These are phyloP conservation scores for Notodonta ziczac DNA, from an alignment of 2,888 invertebrate genomes.

Conservation along the genomic window DNA sequence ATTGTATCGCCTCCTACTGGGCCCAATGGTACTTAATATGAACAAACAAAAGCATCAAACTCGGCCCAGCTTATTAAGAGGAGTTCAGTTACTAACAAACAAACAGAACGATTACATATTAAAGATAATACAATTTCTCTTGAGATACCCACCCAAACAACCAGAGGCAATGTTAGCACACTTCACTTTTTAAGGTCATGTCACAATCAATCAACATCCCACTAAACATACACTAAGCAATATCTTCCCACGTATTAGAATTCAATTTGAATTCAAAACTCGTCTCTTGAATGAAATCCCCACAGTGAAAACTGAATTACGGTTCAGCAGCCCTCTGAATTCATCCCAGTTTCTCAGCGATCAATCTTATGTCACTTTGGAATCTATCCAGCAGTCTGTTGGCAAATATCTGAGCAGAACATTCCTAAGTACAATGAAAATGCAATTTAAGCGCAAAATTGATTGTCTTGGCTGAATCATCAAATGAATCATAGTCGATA, in stretches of 20 bases:
- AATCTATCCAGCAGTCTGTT: conserved; percentile 40
- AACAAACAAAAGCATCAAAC: no score
- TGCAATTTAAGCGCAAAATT: conserved; percentile 20
- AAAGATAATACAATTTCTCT: no score
- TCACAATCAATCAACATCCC: neutral
- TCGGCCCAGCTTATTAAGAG: no score
- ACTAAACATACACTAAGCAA: neutral
- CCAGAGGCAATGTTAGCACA: neutral
- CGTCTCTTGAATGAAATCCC: conserved; percentile 28
- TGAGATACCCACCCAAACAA: no score
- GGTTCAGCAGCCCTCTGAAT: conserved; percentile 20
- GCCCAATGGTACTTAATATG: no score
- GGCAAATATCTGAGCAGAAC: conserved; percentile 32
- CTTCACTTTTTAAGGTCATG: neutral
- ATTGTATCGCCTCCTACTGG: no score
- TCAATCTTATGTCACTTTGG: conserved; percentile 43
- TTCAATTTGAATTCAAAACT: conserved; percentile 22
- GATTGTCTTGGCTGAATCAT: conserved; percentile 19
- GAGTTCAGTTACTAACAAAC: no score
- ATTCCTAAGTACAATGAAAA: conserved; percentile 22
- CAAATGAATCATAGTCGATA: neutral
- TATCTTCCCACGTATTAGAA: conserved; percentile 9
- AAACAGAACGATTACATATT: no score
- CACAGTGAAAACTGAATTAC: conserved; percentile 23
- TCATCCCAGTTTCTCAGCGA: conserved; percentile 21